Evolutionary conservation across 2,113 vertebrate genomes (phyloP).

Genomic region (Callipepla californica): DNA sequence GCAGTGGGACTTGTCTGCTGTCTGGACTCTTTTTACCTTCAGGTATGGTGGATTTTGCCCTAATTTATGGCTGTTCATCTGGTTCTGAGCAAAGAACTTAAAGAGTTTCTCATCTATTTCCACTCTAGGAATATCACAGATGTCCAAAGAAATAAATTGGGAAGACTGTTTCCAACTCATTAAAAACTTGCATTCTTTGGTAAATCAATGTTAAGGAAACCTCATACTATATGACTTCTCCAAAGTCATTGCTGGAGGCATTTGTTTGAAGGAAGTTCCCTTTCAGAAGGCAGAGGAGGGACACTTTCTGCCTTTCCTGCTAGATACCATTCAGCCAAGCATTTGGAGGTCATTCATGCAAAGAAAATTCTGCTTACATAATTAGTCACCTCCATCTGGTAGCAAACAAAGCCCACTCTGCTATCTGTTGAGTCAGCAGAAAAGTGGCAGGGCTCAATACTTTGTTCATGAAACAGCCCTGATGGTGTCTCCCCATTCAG

Average conservation of each 20-base stretch:
- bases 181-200: neutral
- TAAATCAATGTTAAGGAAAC: neutral
- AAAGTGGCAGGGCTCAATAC: neutral
- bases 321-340: neutral
- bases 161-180: neutral
- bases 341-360: neutral
- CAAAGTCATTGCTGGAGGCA: neutral
- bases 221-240: neutral
- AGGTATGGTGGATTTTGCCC: neutral
- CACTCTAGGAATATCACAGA: neutral
- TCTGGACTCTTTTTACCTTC: neutral
- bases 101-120: neutral
- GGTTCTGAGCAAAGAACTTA: neutral
- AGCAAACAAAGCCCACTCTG: slow-evolving; percentile 30
- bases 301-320: neutral
- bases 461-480: neutral
- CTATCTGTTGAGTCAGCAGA: slow-evolving; percentile 4
- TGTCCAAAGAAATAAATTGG: neutral
- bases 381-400: neutral
- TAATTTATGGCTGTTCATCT: neutral
- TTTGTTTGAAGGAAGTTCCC: neutral
- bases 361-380: neutral
- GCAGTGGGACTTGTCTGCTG: neutral
- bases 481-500: neutral
- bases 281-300: neutral